phyloP scores from a whole-genome alignment of 2,888 invertebrate genomes.

The Troides helena region DNA sequence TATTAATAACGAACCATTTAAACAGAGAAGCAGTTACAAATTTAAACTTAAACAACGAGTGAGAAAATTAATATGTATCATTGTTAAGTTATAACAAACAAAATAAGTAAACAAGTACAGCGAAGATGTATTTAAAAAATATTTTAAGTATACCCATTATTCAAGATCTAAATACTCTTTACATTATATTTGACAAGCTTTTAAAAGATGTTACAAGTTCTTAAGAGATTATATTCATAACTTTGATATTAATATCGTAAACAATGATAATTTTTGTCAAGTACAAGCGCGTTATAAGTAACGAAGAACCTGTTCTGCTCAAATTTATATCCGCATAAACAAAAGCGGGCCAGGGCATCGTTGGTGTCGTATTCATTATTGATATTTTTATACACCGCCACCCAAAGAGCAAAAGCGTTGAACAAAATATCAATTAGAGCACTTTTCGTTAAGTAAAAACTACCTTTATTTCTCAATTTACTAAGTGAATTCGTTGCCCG shows the following conservation, averaged over 20 bases:
- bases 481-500: constrained; percentile 64
- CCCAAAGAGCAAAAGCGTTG: constrained; percentile 71
- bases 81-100: too few species aligned
- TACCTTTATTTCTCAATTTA: constrained; percentile 75
- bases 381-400: constrained; percentile 67
- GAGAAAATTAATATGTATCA: too few species aligned
- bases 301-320: constrained; percentile 35
- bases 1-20: background rate
- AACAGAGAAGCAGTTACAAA: background rate
- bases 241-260: constrained; percentile 12
- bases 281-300: constrained; percentile 21
- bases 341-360: constrained; percentile 49
- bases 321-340: constrained; percentile 51
- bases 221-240: constrained; percentile 2
- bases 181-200: too few species aligned
- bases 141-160: too few species aligned
- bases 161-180: too few species aligned
- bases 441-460: constrained; percentile 62
- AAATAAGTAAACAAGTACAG: too few species aligned
- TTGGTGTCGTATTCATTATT: constrained; percentile 65
- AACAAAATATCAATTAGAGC: constrained; percentile 78
- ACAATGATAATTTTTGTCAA: constrained; percentile 22
- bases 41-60: background rate
- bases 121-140: too few species aligned
- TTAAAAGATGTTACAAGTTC: background rate